Base-by-base conservation (phyloP, 2,797 vertebrate species). In the Galagoides demidoff region DNA sequence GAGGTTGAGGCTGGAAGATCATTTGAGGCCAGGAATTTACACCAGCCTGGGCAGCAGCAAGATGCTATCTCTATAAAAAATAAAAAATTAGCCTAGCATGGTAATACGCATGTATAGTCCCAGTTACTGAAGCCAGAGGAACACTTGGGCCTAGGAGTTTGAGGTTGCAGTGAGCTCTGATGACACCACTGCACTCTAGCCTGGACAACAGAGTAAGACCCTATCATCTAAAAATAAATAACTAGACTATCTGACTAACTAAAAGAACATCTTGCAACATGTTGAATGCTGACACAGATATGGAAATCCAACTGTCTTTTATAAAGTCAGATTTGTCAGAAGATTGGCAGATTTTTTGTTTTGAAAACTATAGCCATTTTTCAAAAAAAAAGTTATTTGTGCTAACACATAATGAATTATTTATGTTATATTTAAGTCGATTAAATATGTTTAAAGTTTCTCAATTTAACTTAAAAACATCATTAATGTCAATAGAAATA, bases 381-480 rank as follows among this genome's bases (percentile, higher is more conserved):
- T 85, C 16, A 29, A 20, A 82, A 52, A 20, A 82, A 61, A 43
- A 52, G 49, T 89, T 5, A 68, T 57, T 77, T 73, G 81, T 68
- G 19, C 13, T 94, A 92, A 52, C 5, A 39, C 17, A 3, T 22
- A 52, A 77, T 57, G 17, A 16, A 27, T 78, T 84, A 7, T 57
- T 74, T 27, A 66, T 66, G n/a, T 71, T 79, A 85, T 66, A 89
- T 73, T 92, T 92, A 34, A 87, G 64, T 71, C 12, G 73, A 81
- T 31, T 88, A 9, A 85, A 61, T 66, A 76, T 55, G 45, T 85
- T 86, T 78, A 52, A n/a, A 82, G 55, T 9, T 77, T 70, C 23
- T 90, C 9, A 27, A 45, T 63, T 95, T 86, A 89, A 79, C 83
- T 22, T 85, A 45, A 17, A 83, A 86, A 82, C 39, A 59, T 70